Percentiles rank a stretch among this genome's conserved stretches.
These are phyloP conservation scores for Malacoraja senta DNA, from an alignment of 2,797 vertebrate genomes.

Conservation along the genomic window DNA sequence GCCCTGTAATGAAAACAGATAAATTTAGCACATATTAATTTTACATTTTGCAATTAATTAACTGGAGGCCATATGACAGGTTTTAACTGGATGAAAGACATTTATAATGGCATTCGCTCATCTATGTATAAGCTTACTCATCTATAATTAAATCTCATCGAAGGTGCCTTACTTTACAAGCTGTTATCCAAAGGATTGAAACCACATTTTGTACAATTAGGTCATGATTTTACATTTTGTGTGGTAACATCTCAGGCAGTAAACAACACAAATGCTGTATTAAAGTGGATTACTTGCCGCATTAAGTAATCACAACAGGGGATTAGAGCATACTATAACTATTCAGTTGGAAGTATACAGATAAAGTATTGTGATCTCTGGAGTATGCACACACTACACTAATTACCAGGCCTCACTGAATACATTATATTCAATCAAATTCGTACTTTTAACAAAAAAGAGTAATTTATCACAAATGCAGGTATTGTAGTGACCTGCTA, in stretches of 20 bases:
- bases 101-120: neutral
- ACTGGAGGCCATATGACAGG: neutral
- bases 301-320: neutral
- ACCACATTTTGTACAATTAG: neutral
- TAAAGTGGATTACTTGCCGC: slow-evolving; percentile 14
- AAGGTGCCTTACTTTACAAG: neutral
- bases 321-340: slow-evolving; percentile 4
- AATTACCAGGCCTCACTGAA: neutral
- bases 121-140: neutral
- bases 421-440: neutral
- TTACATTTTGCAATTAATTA: neutral
- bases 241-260: slow-evolving; percentile 3
- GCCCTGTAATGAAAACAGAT: neutral
- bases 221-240: slow-evolving; percentile 16
- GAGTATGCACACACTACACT: neutral
- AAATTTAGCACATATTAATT: neutral
- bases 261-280: neutral
- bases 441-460: neutral
- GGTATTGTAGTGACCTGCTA: neutral
- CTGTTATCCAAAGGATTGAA: neutral
- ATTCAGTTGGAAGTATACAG: neutral
- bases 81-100: slow-evolving; percentile 17
- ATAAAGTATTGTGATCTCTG: neutral
- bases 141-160: neutral
- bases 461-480: neutral